Conservation (phyloP, 2,797 vertebrate genomes). For the Acanthurus tractus region DNA sequence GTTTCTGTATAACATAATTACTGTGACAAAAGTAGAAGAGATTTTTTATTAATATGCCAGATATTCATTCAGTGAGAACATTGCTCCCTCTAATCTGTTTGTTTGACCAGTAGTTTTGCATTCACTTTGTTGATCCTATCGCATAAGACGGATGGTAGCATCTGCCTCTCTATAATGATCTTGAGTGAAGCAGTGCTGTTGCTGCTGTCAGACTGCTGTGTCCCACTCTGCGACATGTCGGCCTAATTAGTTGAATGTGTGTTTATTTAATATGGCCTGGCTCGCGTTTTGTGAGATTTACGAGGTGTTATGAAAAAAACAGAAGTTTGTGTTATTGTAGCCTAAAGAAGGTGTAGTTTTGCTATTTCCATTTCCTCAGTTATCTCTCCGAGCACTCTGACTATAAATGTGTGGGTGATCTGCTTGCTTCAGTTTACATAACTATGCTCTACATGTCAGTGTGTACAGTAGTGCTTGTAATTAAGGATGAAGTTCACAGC, state of each 20-base stretch:
- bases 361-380: conserved; percentile 17
- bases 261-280: conserved; percentile 1
- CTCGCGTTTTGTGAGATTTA: not conserved
- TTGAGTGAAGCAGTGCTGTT: conserved; percentile 19
- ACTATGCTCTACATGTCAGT: conserved; percentile 19
- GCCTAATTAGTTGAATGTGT: conserved; percentile 49
- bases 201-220: conserved; percentile 25
- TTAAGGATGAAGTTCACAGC: not conserved
- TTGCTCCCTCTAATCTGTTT: conserved; percentile 24
- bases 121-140: conserved; percentile 3
- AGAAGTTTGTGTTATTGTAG: conserved; percentile 29
- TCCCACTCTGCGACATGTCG: conserved; percentile 48
- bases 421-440: conserved; percentile 33
- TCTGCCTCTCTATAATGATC: conserved; percentile 40
- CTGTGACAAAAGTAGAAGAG: conserved; percentile 5
- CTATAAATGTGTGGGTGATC: conserved; percentile 37
- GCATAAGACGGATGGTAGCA: conserved; percentile 11
- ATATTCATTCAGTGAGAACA: conserved; percentile 3
- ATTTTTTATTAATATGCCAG: conserved; percentile 21
- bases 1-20: conserved; percentile 23
- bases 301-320: not conserved
- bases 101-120: conserved; percentile 24
- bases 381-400: not conserved
- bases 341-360: conserved; percentile 21
- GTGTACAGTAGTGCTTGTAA: not conserved